phyloP scores from a whole-genome alignment of 2,797 vertebrate species.

The Dendrocincla tyrannina region DNA sequence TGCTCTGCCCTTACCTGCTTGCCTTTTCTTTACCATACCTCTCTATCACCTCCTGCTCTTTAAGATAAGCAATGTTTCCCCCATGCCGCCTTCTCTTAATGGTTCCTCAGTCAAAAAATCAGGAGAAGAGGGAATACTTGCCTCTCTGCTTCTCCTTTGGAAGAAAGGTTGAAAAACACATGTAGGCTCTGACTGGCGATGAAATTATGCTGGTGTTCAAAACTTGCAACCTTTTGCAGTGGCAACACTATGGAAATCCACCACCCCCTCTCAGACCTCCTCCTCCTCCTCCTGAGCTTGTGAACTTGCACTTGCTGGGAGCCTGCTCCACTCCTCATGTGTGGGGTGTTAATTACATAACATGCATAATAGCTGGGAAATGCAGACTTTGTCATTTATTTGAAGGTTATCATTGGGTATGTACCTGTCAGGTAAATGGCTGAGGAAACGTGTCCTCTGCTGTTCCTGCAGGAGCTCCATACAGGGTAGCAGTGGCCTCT shows the following conservation, averaged over 20 bases:
- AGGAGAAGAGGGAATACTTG: background rate
- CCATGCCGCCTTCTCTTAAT: background rate
- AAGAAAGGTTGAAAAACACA: background rate
- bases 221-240: background rate
- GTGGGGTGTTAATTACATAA: background rate
- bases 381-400: background rate
- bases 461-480: background rate
- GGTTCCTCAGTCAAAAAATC: background rate
- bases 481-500: slow-evolving; percentile 66
- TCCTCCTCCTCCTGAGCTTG: background rate
- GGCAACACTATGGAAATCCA: background rate
- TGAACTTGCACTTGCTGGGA: background rate
- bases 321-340: background rate
- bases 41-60: background rate
- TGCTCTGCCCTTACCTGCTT: background rate
- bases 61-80: background rate
- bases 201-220: background rate
- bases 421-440: background rate
- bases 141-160: background rate
- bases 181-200: background rate
- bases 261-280: background rate
- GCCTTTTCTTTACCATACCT: background rate
- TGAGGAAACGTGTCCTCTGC: background rate
- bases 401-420: background rate
- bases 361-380: background rate